Base-by-base conservation (phyloP, 2,797 vertebrate species). In the Girardinus metallicus region DNA sequence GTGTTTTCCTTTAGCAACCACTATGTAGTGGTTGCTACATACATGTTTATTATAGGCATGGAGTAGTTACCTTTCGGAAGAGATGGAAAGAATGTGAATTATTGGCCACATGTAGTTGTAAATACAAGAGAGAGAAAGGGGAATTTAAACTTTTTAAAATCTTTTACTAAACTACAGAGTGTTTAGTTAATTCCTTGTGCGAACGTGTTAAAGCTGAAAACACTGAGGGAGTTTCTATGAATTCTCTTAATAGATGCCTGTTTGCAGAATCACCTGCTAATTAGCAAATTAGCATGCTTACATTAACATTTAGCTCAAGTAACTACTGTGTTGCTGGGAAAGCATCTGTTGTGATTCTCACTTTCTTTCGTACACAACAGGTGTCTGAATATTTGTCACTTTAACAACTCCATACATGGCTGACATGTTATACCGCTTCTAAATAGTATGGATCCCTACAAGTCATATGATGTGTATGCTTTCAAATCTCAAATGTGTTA, bases 401-500 rank as follows among this genome's bases (percentile, higher is more conserved):
- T 75, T 70, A 62, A 51, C 47, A 36, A 71, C 68, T 71, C 29
- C 80, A 74, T 68, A 62, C 57, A 82, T 29, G 66, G 41, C 76
- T 71, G 49, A 77, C 31, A 57, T 49, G 12, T 55, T 74, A 23
- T 18, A n/a, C 12, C 31, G 41, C 41, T 66, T n/a, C 64, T 44
- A 29, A 53, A 76, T 75, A 66, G 53, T 60, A 64, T 23, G 21
- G 43, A 41, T 70, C 43, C 49, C 55, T 73, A 85, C 89, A 36
- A 87, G 80, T 71, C 80, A 82, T 78, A 80, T 79, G 73, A 34
- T 74, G 11, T 70, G n/a, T 29, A 46, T 8, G 41, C 2, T 16
- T 71, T 71, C 43, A 71, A 43, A 29, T 73, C 71, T 68, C 71
- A 71, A 79, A 76, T 15, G 11, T 85, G 80, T 87, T 90, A 71